Evolutionary conservation across 2,113 vertebrate genomes (phyloP), one percentile per base, ranked within the genome.

Genomic region (Psettodes erumei): DNA sequence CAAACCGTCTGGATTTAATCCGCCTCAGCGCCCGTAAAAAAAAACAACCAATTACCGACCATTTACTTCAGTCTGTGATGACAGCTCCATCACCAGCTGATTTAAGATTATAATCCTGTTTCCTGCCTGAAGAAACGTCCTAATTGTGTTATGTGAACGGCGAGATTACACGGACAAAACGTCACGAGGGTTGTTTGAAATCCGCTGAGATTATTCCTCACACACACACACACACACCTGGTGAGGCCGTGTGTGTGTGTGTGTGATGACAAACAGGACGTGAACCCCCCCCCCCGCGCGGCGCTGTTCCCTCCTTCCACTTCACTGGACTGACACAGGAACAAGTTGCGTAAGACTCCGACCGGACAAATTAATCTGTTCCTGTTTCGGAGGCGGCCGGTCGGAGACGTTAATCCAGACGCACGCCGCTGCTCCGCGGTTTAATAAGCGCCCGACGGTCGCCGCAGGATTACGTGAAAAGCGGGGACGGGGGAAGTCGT

Each of bases 291-390:
- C 79, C 48, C 25, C 25, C 72, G 79, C 85, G 77, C 48, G 1
- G 58, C 54, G 76, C 25, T 48, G 68, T 61, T 69, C 40, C 23
- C 73, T 82, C 59, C 71, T 86, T 89, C 87, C 82, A 70, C 85
- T 79, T 82, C 65, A 83, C 32, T 71, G 82, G 73, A 30, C 73
- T 43, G 53, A 81, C 75, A 56, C 75, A 43, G 63, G 77, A 86
- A 72, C 53, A 67, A 48, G 82, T 88, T 90, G 79, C 84, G 38
- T 83, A 82, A 89, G 87, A 81, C 75, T 82, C 71, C 77, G 72
- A 82, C 80, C 67, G 76, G 87, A 88, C 84, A 85, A 91, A 90
- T 88, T 86, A 88, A 90, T 90, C 84, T 72, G 73, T 90, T 88
- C 84, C 78, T 87, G 85, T 88, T 88, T 91, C 82, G 79, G 51